Conservation (phyloP, 2,888 invertebrate genomes). For the Synanthedon vespiformis region DNA sequence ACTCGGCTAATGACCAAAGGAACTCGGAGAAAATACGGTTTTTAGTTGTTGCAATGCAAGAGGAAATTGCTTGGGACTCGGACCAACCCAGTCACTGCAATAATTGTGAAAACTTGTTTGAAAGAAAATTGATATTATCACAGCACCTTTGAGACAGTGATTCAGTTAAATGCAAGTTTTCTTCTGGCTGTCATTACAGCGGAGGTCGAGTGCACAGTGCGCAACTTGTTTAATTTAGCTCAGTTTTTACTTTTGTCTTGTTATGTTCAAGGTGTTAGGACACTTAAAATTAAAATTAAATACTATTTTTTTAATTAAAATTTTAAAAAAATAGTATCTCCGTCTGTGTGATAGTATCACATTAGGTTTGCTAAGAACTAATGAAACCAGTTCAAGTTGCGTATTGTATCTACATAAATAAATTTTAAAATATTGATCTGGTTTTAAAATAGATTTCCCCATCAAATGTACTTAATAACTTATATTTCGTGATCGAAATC, state of each 20-base stretch:
- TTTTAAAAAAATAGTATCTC: neutral
- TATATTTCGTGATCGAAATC: no score
- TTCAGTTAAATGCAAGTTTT: neutral
- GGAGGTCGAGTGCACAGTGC: neutral
- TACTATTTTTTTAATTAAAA: no score
- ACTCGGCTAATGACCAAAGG: conserved; percentile 42
- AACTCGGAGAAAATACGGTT: conserved; percentile 31
- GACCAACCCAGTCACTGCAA: neutral
- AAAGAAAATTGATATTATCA: neutral
- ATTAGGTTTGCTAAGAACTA: neutral
- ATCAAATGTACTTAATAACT: no score
- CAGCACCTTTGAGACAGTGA: neutral
- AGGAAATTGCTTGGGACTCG: conserved; percentile 1
- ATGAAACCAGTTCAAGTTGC: neutral
- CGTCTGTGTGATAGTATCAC: neutral
- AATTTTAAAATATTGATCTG: no score
- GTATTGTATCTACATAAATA: neutral
- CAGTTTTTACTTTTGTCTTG: neutral
- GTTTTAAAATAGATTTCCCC: no score
- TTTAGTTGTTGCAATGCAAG: conserved; percentile 10
- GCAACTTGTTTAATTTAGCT: neutral
- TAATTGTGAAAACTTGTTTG: neutral
- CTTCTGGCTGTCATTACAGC: neutral
- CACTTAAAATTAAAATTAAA: no score
- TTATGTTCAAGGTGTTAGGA: neutral